These are phyloP conservation scores for Theropithecus gelada DNA, from an alignment of 2,113 vertebrate genomes.

Conservation along the genomic window DNA sequence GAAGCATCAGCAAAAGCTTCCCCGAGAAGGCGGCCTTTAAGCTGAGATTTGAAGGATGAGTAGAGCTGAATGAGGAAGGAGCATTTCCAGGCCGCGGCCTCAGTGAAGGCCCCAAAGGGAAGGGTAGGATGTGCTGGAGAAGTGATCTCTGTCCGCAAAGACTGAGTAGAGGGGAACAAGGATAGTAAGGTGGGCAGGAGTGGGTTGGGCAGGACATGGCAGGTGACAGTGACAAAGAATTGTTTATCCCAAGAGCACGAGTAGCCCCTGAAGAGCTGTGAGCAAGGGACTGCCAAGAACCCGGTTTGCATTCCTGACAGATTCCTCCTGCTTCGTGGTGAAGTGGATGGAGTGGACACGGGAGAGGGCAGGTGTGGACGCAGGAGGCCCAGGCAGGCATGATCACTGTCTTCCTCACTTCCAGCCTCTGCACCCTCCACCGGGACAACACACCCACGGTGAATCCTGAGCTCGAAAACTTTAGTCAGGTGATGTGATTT, in stretches of 20 bases:
- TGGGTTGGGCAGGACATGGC: too few species aligned
- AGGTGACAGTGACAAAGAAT: not conserved
- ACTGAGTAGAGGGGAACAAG: not conserved
- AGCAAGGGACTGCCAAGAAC: not conserved
- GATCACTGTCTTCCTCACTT: not conserved
- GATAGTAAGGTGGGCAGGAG: rapidly evolving
- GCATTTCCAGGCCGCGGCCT: not conserved
- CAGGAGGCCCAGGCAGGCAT: not conserved
- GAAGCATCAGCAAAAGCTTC: not conserved
- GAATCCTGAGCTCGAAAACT: not conserved
- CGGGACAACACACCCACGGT: rapidly evolving
- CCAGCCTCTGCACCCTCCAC: not conserved
- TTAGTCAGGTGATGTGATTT: not conserved
- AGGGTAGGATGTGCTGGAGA: too few species aligned
- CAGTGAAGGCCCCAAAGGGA: not conserved
- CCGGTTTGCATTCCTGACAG: not conserved
- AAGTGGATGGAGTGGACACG: not conserved
- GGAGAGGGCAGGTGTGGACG: rapidly evolving
- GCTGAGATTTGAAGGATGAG: not conserved
- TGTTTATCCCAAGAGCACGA: not conserved
- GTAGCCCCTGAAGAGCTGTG: not conserved
- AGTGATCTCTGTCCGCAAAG: not conserved
- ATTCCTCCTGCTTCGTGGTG: not conserved
- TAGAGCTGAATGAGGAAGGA: not conserved
- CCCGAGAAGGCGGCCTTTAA: not conserved